These are phyloP conservation scores for Thunnus albacares DNA, from an alignment of 2,797 vertebrate genomes.

Conservation along the genomic window DNA sequence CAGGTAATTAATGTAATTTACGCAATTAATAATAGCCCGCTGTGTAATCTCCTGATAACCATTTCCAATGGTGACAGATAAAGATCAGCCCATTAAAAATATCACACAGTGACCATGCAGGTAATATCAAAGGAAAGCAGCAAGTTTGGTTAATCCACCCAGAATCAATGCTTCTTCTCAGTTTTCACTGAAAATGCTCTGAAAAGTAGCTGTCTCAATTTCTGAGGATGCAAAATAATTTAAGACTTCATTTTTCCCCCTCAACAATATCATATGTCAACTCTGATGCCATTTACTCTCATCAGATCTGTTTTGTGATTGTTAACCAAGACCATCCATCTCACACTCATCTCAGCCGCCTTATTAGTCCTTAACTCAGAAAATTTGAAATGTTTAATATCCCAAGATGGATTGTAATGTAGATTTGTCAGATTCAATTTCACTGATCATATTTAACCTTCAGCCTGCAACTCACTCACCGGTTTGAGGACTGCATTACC, in stretches of 20 bases:
- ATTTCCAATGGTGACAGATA: slow-evolving; percentile 40
- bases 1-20: slow-evolving; percentile 59
- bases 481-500: slow-evolving; percentile 79
- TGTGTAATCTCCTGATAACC: slow-evolving; percentile 44
- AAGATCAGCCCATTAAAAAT: slow-evolving; percentile 23
- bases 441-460: slow-evolving; percentile 87
- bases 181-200: not conserved
- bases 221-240: slow-evolving; percentile 63
- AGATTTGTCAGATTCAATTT: slow-evolving; percentile 88
- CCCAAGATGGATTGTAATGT: slow-evolving; percentile 89
- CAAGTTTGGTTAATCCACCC: slow-evolving; percentile 7
- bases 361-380: slow-evolving; percentile 88
- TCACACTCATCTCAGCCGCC: slow-evolving; percentile 81
- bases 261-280: slow-evolving; percentile 75
- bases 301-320: slow-evolving; percentile 77
- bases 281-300: slow-evolving; percentile 75
- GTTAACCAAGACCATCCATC: slow-evolving; percentile 86
- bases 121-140: not conserved
- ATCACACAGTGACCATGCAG: slow-evolving; percentile 8
- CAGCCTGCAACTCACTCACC: slow-evolving; percentile 79
- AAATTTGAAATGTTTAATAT: slow-evolving; percentile 90
- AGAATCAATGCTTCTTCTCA: not conserved
- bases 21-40: slow-evolving; percentile 35
- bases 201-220: slow-evolving; percentile 39
- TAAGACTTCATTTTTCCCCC: slow-evolving; percentile 63